phyloP scores from a whole-genome alignment of 2,113 vertebrate species.

The Cairina moschata region DNA sequence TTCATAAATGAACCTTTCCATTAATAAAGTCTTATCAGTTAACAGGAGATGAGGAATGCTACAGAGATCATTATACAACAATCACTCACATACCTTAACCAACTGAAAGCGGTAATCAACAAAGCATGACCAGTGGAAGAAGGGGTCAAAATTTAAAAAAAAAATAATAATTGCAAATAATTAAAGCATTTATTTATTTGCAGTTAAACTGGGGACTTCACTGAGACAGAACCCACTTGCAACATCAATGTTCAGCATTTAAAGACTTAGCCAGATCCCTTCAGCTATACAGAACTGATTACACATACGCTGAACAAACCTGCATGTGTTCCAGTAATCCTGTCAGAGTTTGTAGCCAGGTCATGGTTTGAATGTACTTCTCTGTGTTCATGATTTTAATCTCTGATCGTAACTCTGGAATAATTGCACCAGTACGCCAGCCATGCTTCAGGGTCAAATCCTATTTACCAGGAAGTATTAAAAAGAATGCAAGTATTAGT shows the following conservation, averaged over 20 bases:
- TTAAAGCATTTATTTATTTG: not conserved
- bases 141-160: not conserved
- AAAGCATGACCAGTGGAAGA: not conserved
- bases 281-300: not conserved
- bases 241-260: not conserved
- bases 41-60: not conserved
- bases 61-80: not conserved
- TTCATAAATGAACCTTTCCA: not conserved
- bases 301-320: constrained; percentile 79
- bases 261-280: not conserved
- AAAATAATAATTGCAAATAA: not conserved
- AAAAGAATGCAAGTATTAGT: not conserved
- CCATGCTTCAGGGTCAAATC: constrained; percentile 97
- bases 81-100: not conserved
- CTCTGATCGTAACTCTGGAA: constrained; percentile 93
- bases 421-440: constrained; percentile 97
- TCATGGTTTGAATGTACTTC: constrained; percentile 89
- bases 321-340: constrained; percentile 95
- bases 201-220: not conserved
- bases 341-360: constrained; percentile 94
- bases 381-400: constrained; percentile 97
- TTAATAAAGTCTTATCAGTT: not conserved
- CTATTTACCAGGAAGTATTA: constrained; percentile 70
- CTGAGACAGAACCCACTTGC: not conserved
- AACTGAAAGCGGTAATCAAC: not conserved